phyloP scores from a whole-genome alignment of 1,140 invertebrate species.

The Macrobrachium nipponense region DNA sequence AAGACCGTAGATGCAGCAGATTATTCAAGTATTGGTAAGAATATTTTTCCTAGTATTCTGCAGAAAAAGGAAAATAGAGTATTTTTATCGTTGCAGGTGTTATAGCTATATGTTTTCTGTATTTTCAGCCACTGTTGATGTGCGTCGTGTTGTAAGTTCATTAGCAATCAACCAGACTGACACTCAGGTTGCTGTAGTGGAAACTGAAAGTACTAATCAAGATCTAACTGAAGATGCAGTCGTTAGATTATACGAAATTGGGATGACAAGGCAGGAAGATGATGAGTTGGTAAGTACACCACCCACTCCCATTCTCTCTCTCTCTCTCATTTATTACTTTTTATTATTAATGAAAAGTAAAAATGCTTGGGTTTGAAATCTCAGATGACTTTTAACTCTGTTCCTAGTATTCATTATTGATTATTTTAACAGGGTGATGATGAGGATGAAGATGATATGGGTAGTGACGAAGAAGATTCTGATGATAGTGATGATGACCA shows the following conservation, averaged over 20 bases:
- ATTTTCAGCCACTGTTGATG: conserved; percentile 64
- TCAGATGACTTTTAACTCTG: not conserved
- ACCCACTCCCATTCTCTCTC: not conserved
- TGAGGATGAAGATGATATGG: conserved; percentile 68
- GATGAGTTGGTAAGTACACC: conserved; percentile 74
- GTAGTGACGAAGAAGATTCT: conserved; percentile 70
- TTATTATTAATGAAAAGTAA: not conserved
- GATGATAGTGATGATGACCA: conserved; percentile 67
- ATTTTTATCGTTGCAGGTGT: not conserved
- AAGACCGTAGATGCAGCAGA: conserved; percentile 93
- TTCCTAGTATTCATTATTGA: not conserved
- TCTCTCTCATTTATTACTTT: conserved; percentile 67
- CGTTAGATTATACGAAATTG: conserved; percentile 86
- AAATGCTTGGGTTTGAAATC: not conserved
- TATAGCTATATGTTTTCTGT: conserved; percentile 75
- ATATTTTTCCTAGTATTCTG: not conserved
- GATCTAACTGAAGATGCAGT: conserved; percentile 80
- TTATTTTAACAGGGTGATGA: conserved; percentile 61
- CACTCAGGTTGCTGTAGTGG: conserved; percentile 84
- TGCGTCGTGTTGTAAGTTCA: conserved; percentile 68
- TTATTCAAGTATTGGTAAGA: conserved; percentile 89
- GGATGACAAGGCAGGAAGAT: conserved; percentile 77
- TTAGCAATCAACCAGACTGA: conserved; percentile 81
- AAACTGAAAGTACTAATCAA: conserved; percentile 80
- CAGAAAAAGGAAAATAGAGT: not conserved